Base-by-base conservation (phyloP, 1,140 invertebrate species). In the Drosophila ercepeae region DNA sequence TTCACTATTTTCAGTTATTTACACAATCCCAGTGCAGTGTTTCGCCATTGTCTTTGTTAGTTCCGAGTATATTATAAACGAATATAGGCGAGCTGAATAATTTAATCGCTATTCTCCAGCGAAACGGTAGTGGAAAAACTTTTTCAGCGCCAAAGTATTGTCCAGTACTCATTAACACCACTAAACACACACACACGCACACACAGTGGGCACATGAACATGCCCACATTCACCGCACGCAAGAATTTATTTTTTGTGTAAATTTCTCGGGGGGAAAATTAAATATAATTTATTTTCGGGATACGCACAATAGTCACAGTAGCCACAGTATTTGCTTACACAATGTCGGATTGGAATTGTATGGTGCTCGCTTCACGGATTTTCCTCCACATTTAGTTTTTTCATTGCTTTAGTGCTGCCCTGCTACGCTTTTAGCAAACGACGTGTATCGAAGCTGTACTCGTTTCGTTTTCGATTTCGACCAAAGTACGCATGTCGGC, bases 361-460 rank as follows among this genome's bases (percentile, higher is more conserved):
- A 57, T 61, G 65, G 81, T 73, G 86, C 72, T 86, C 74, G 51
- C 84, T 82, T 77, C 82, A 82, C 63, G 54, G 69, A 78, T 55
- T 74, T 88, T 88, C 76, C 86, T 81, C 65, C 79, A 73, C 82
- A 88, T 89, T 82, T 88, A 82, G 76, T 81, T 86, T 86, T 82
- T 78, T 75, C 78, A 88, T 86, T 60, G 81, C 78, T 77, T 78
- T 75, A 77, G 75, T 60, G 81, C 78, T 82, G 74, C 65, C 13
- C 71, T 84, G 79, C 75, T 84, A 78, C 79, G 75, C 78, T 83
- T 84, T 84, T 84, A 72, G 76, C 81, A 84, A 84, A 86, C 82
- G 82, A 88, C 82, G 82, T 88, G 82, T 88, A 88, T 83, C 78
- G 82, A 72, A 88, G 82, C 82, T 88, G 82, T 88, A 88, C 82